A percentile compares a stretch with the other conserved stretches of the same genome.
Conservation (phyloP, 2,113 vertebrate species). For the Telmatochromis brichardi region DNA sequence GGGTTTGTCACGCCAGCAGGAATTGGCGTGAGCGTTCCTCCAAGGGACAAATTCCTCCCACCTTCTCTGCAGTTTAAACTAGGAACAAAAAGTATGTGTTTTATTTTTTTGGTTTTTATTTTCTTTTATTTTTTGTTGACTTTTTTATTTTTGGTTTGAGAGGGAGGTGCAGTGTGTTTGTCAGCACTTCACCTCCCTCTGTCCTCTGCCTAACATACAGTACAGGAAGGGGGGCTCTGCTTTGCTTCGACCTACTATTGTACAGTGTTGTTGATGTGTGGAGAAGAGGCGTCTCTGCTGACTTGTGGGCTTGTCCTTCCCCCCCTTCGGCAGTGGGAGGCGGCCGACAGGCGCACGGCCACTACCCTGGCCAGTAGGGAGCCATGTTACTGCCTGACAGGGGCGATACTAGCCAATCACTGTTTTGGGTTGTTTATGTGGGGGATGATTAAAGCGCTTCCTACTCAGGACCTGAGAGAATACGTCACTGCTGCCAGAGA, state of each 20-base stretch:
- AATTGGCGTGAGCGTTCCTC: constrained; percentile 67
- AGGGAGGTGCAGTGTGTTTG: constrained; percentile 37
- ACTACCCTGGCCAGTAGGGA: constrained; percentile 24
- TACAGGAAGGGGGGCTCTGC: constrained; percentile 72
- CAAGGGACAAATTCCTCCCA: constrained; percentile 58
- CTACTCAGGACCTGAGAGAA: constrained; percentile 67
- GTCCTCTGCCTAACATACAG: constrained; percentile 55
- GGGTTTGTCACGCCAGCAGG: constrained; percentile 69
- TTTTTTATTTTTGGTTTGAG: constrained; percentile 41
- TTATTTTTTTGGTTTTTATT: constrained; percentile 55
- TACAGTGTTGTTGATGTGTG: constrained; percentile 54
- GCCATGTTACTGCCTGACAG: constrained; percentile 46
- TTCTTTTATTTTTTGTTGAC: constrained; percentile 22
- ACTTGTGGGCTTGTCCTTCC: constrained; percentile 50
- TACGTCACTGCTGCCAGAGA: constrained; percentile 67
- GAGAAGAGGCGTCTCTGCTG: constrained; percentile 56
- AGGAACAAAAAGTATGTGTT: constrained; percentile 74
- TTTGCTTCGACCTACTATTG: constrained; percentile 59
- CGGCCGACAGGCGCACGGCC: constrained; percentile 13
- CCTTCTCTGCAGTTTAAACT: constrained; percentile 67
- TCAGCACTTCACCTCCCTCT: constrained; percentile 17
- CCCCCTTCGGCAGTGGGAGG: background rate
- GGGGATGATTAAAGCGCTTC: constrained; percentile 56
- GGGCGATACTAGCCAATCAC: constrained; percentile 60
- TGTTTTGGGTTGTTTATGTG: constrained; percentile 56